Evolutionary conservation across 2,888 invertebrate species (phyloP).

Genomic region (Cremastinae sp.): DNA sequence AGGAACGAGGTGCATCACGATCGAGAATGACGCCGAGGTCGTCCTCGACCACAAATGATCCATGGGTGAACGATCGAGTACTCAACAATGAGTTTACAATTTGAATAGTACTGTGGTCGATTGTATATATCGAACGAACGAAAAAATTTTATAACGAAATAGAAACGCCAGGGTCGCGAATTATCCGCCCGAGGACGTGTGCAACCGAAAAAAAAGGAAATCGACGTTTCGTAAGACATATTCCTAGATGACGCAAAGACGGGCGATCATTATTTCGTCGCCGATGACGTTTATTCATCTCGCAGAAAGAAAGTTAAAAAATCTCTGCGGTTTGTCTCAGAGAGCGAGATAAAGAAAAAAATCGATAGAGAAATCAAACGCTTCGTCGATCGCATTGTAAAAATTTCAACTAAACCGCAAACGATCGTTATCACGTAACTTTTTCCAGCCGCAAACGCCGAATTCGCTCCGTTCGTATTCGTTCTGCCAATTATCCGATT

Average conservation of each 20-base stretch:
- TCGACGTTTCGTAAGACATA: conserved; percentile 43
- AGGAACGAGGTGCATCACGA: conserved; percentile 49
- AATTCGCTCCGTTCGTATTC: conserved; percentile 7
- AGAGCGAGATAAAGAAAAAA: conserved; percentile 30
- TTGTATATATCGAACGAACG: no score
- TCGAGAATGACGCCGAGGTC: conserved; percentile 35
- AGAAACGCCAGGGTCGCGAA: not conserved
- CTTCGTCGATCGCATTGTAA: conserved; percentile 39
- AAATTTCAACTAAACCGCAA: conserved; percentile 55
- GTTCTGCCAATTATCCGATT: conserved; percentile 41
- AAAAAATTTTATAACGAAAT: conserved; percentile 21
- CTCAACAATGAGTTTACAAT: not conserved
- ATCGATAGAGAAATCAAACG: not conserved
- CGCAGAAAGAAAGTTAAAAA: conserved; percentile 46
- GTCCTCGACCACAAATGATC: conserved; percentile 28
- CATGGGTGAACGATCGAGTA: not conserved
- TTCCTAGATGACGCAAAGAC: conserved; percentile 52
- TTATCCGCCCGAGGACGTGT: not conserved
- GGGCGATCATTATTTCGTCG: conserved; percentile 49
- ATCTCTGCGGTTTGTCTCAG: conserved; percentile 48
- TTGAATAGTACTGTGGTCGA: no score
- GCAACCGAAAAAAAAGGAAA: conserved; percentile 10
- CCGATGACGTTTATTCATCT: conserved; percentile 1
- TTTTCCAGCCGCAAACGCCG: conserved; percentile 17
- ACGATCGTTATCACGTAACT: conserved; percentile 55